Conservation (phyloP, 1,140 invertebrate genomes). For the Paraescarpia echinospica region DNA sequence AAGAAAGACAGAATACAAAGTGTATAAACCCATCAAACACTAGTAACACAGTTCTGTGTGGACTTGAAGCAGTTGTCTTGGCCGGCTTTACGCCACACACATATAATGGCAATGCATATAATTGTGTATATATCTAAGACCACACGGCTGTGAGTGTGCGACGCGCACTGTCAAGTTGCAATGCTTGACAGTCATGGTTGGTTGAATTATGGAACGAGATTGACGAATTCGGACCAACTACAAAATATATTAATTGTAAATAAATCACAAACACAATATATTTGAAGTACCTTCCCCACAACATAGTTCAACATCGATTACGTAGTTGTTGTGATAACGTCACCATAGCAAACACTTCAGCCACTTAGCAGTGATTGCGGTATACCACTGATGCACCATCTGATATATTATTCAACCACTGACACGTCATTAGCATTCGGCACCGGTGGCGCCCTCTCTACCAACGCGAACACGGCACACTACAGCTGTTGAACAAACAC, state of each 20-base stretch:
- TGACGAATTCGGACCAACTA: too few relatives aligned
- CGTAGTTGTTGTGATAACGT: not conserved
- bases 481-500: not conserved
- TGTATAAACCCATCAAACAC: not conserved
- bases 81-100: too few relatives aligned
- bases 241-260: too few relatives aligned
- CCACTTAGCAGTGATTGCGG: not conserved
- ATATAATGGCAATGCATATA: too few relatives aligned
- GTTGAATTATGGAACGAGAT: too few relatives aligned
- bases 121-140: not conserved
- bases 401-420: not conserved
- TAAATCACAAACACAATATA: too few relatives aligned
- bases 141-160: not conserved
- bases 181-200: too few relatives aligned
- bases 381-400: not conserved
- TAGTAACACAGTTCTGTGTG: not conserved
- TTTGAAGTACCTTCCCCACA: too few relatives aligned
- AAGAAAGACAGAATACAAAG: slow-evolving; percentile 13
- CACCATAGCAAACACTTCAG: not conserved
- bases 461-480: not conserved
- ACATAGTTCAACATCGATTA: too few relatives aligned
- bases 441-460: not conserved
- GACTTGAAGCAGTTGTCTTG: not conserved
- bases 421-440: not conserved
- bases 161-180: too few relatives aligned